Conservation (phyloP, 1,140 invertebrate genomes). For the Yoshiicerus persimilis region DNA sequence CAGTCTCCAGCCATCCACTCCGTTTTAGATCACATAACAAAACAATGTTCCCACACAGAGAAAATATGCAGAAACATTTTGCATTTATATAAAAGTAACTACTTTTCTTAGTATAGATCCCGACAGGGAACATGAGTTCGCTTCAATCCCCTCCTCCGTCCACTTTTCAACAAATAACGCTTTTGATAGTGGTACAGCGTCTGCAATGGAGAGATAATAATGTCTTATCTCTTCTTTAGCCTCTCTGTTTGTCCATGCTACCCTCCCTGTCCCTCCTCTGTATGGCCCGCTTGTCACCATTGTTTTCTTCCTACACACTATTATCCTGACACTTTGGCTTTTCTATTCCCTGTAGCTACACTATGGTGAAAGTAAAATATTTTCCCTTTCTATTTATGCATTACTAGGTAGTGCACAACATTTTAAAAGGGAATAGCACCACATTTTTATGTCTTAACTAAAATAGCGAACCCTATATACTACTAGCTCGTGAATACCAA, state of each 20-base stretch:
- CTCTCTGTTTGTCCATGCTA: neutral
- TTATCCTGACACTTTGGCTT: too few relatives aligned
- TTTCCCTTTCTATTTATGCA: too few relatives aligned
- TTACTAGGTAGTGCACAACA: too few relatives aligned
- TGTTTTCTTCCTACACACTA: neutral
- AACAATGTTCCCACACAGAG: neutral
- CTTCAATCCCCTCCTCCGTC: neutral
- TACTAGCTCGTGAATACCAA: too few relatives aligned
- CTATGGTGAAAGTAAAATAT: too few relatives aligned
- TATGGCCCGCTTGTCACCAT: neutral
- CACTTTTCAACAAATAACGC: neutral
- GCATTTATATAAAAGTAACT: neutral
- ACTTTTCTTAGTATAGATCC: too few relatives aligned
- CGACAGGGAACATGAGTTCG: neutral
- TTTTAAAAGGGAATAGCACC: too few relatives aligned
- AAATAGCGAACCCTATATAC: too few relatives aligned
- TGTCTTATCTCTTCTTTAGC: neutral
- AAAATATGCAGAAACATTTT: neutral
- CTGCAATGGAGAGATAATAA: neutral
- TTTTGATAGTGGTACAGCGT: neutral
- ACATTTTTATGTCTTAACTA: too few relatives aligned
- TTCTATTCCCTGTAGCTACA: too few relatives aligned
- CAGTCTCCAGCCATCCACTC: neutral
- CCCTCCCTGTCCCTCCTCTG: neutral
- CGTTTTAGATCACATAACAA: neutral